A percentile compares a stretch with the other conserved stretches of the same genome.
These are phyloP conservation scores for Epirrhoe alternata DNA, from an alignment of 2,888 invertebrate species.

Conservation along the genomic window DNA sequence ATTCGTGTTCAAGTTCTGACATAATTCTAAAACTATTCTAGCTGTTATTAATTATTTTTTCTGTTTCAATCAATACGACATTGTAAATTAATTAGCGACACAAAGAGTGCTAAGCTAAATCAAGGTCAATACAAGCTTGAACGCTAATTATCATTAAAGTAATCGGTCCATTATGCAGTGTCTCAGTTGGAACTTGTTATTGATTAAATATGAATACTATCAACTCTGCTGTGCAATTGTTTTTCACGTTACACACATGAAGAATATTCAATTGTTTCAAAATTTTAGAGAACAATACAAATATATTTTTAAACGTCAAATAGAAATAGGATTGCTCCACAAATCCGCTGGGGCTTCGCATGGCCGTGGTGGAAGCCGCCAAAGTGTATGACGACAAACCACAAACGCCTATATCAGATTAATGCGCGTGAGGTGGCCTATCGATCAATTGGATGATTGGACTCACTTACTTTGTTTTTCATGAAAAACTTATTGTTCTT, in stretches of 20 bases:
- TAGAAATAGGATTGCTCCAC: conserved; percentile 63
- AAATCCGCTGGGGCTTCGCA: conserved; percentile 63
- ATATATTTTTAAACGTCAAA: conserved; percentile 33
- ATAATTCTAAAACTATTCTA: conserved; percentile 11
- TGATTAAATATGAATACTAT: background rate
- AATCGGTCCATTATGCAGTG: conserved; percentile 13
- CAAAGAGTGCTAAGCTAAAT: conserved; percentile 9
- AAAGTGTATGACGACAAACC: conserved; percentile 59
- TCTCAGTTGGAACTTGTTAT: conserved; percentile 1
- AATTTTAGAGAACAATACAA: too few species aligned
- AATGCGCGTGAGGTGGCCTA: conserved; percentile 49
- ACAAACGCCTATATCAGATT: conserved; percentile 63
- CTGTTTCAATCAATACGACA: conserved; percentile 11
- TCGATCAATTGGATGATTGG: conserved; percentile 29
- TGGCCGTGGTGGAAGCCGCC: conserved; percentile 65
- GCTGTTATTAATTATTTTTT: conserved; percentile 6
- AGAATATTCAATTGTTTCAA: too few species aligned
- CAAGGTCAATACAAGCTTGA: conserved; percentile 21
- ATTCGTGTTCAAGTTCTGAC: conserved; percentile 5
- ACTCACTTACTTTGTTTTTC: conserved; percentile 9
- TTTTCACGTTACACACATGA: too few species aligned
- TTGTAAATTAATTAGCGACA: conserved; percentile 18
- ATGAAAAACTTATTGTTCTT: too few species aligned
- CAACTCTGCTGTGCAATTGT: background rate
- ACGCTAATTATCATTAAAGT: conserved; percentile 17